These are phyloP conservation scores for Drosophila eugracilis DNA, from an alignment of 1,140 invertebrate species.

Conservation along the genomic window DNA sequence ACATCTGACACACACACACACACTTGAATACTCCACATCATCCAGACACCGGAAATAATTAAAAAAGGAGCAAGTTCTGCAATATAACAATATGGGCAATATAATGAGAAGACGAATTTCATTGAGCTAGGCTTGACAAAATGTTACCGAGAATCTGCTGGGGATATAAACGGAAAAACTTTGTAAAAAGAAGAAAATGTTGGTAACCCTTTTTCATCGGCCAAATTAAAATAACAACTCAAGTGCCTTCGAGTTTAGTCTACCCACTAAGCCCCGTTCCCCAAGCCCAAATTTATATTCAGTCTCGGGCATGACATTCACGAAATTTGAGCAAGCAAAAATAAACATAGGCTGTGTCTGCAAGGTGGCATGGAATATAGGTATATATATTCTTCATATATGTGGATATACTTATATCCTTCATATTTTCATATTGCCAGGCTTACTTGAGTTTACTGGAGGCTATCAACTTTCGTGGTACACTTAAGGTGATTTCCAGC, in stretches of 20 bases:
- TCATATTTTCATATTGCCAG: slow-evolving; percentile 54
- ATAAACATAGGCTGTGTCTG: slow-evolving; percentile 60
- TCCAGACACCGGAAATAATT: slow-evolving; percentile 60
- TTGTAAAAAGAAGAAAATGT: slow-evolving; percentile 63
- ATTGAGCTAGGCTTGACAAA: slow-evolving; percentile 56
- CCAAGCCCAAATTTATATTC: slow-evolving; percentile 53
- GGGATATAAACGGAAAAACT: slow-evolving; percentile 71
- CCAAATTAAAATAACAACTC: slow-evolving; percentile 57
- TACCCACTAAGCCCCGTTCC: slow-evolving; percentile 27
- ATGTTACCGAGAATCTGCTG: slow-evolving; percentile 55
- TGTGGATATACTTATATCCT: slow-evolving; percentile 3
- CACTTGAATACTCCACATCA: too few relatives aligned
- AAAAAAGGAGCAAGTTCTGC: slow-evolving; percentile 59
- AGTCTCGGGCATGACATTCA: slow-evolving; percentile 45
- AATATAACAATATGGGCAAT: slow-evolving; percentile 34
- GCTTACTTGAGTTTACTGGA: slow-evolving; percentile 49
- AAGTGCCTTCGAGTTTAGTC: slow-evolving; percentile 30
- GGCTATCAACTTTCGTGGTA: slow-evolving; percentile 45
- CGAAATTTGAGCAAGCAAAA: slow-evolving; percentile 45
- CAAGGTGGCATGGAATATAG: slow-evolving; percentile 45
- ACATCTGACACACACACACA: slow-evolving; percentile 45
- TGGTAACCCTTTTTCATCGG: slow-evolving; percentile 56
- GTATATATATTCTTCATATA: slow-evolving; percentile 1
- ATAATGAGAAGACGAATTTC: slow-evolving; percentile 71
- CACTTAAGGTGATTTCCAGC: slow-evolving; percentile 58